Conservation (phyloP, 2,797 vertebrate genomes). For the Acanthornis magna region DNA sequence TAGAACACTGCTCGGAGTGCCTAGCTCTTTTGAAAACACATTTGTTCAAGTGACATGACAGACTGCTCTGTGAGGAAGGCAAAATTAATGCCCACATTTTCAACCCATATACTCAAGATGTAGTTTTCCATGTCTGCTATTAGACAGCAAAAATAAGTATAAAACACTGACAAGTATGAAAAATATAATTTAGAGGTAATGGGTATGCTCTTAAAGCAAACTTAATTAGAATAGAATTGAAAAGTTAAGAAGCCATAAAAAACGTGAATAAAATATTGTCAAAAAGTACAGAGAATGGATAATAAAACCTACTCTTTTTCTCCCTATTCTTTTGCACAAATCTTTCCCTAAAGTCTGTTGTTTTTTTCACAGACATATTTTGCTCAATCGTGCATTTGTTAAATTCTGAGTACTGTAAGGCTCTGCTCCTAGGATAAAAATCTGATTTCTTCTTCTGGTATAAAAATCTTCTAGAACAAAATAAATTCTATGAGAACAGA, state of each 20-base stretch:
- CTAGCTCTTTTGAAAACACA: background rate
- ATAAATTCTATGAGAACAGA: background rate
- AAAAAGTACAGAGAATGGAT: constrained; percentile 14
- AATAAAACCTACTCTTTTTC: background rate
- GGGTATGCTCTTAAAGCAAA: constrained; percentile 18
- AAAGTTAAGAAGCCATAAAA: constrained; percentile 48
- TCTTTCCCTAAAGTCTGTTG: background rate
- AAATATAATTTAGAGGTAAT: constrained; percentile 32
- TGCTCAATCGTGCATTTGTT: background rate
- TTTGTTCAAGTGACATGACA: background rate
- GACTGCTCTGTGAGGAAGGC: background rate
- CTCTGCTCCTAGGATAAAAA: background rate
- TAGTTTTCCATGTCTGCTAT: background rate
- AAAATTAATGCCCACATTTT: constrained; percentile 26
- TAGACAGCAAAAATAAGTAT: constrained; percentile 5
- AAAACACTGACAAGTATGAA: constrained; percentile 37
- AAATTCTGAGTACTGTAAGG: background rate
- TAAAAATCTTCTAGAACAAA: background rate
- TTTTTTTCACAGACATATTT: background rate
- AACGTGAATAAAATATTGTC: constrained; percentile 38
- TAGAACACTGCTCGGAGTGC: background rate
- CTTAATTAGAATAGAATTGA: constrained; percentile 45
- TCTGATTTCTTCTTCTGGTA: background rate
- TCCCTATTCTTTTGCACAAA: background rate
- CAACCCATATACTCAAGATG: background rate